phyloP scores from a whole-genome alignment of 2,888 invertebrate species.

The Eustalomyia histrio region DNA sequence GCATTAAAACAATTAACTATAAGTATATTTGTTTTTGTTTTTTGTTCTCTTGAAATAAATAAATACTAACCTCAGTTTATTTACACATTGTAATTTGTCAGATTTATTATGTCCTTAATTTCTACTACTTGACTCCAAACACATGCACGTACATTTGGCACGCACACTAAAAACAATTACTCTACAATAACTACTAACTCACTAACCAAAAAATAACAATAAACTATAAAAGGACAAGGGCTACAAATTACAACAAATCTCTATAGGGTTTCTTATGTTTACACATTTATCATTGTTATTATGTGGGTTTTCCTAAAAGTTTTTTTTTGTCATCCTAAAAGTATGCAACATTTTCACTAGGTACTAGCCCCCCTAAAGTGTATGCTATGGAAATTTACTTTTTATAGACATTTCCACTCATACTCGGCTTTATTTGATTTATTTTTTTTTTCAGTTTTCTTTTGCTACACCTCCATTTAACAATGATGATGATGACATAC shows the following conservation, averaged over 20 bases:
- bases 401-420: constrained; percentile 8
- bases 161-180: background rate
- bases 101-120: background rate
- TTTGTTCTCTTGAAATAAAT: background rate
- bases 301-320: background rate
- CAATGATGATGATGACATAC: background rate
- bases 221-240: background rate
- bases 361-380: background rate
- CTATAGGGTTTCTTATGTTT: background rate
- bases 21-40: background rate
- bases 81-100: background rate
- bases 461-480: background rate
- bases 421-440: background rate
- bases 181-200: background rate
- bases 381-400: constrained; percentile 9
- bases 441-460: background rate
- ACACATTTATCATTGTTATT: constrained; percentile 23
- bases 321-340: background rate
- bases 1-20: background rate
- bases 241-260: constrained; percentile 1
- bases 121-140: background rate
- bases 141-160: background rate
- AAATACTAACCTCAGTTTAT: background rate
- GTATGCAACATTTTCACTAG: background rate
- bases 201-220: background rate